phyloP scores from a whole-genome alignment of 1,140 invertebrate genomes.

The Tetramorium simillimum region DNA sequence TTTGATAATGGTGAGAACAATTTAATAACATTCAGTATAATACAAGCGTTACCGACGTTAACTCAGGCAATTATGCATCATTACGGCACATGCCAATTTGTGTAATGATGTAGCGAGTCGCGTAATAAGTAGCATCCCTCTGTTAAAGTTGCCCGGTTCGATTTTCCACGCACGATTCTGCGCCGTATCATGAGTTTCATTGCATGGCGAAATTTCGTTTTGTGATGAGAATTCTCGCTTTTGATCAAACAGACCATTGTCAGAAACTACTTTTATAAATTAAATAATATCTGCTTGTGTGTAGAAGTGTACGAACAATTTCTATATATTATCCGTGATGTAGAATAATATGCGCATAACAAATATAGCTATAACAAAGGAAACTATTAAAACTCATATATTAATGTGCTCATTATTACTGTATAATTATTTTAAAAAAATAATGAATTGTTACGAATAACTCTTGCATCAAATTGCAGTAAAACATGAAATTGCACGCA shows the following conservation, averaged over 20 bases:
- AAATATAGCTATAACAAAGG: neutral
- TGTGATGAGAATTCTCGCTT: constrained; percentile 5
- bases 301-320: neutral
- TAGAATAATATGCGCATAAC: neutral
- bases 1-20: neutral
- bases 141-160: constrained; percentile 21
- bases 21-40: neutral
- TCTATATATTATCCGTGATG: neutral
- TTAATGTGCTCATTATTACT: neutral
- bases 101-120: constrained; percentile 19
- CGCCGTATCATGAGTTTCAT: constrained; percentile 5
- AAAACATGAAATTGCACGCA: neutral
- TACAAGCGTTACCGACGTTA: constrained; percentile 1
- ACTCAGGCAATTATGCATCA: constrained; percentile 36
- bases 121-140: constrained; percentile 37
- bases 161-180: constrained; percentile 6
- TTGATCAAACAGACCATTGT: constrained; percentile 19
- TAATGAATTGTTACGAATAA: neutral
- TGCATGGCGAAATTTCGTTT: constrained; percentile 26
- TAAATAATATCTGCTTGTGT: neutral
- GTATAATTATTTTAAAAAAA: neutral
- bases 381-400: neutral
- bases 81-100: constrained; percentile 27
- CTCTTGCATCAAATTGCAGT: neutral
- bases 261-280: neutral